A percentile compares a stretch with the other conserved stretches of the same genome.
Evolutionary conservation across 2,113 vertebrate species (phyloP).

Genomic region (Ammospiza nelsoni): DNA sequence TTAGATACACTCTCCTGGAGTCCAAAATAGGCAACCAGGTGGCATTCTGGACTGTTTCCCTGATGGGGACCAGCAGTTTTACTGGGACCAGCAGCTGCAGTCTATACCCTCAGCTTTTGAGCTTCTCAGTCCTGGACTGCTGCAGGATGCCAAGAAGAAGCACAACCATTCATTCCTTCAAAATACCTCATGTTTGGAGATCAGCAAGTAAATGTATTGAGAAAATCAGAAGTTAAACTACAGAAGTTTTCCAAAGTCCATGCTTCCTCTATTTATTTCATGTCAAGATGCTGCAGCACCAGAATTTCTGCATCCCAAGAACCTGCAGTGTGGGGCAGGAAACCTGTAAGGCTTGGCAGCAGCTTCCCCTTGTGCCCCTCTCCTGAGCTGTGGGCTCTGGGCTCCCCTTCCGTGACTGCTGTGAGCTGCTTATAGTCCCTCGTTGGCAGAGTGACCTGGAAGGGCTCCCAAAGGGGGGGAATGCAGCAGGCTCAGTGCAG

Average conservation of each 20-base stretch:
- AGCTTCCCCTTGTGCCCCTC: neutral
- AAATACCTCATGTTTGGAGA: neutral
- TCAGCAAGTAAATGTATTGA: neutral
- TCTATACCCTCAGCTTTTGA: neutral
- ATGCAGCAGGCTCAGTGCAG: neutral
- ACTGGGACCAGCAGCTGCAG: neutral
- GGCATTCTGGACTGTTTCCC: neutral
- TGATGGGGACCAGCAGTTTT: neutral
- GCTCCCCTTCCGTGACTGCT: fast-evolving
- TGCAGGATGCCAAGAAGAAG: neutral
- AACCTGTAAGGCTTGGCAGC: fast-evolving
- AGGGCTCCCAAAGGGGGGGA: neutral
- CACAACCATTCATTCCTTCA: neutral
- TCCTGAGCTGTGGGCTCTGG: neutral
- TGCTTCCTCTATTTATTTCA: neutral
- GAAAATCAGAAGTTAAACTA: neutral
- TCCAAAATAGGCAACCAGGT: neutral
- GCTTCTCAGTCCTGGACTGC: neutral
- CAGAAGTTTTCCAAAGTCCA: neutral
- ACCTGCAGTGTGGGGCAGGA: fast-evolving
- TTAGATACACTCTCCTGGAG: neutral
- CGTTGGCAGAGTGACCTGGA: neutral
- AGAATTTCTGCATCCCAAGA: neutral
- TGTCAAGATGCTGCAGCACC: neutral
- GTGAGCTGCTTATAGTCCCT: neutral